Evolutionary conservation across 2,888 invertebrate species (phyloP), one percentile per base, ranked within the genome.

Genomic region (Xestia rhomboidea): DNA sequence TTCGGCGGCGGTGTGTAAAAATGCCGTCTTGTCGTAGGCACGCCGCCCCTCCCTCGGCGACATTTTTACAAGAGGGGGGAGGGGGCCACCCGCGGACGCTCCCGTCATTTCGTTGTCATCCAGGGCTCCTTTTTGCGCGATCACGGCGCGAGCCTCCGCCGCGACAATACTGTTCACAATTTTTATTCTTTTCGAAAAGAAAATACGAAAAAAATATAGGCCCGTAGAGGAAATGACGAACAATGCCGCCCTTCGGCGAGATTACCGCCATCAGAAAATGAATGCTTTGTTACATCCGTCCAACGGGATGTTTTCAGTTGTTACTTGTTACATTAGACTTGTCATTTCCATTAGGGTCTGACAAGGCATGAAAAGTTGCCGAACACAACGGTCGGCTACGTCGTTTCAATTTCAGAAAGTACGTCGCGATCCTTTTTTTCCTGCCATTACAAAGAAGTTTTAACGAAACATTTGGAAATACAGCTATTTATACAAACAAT

Each of bases 181-280:
- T 96, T 95, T 95, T 95, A 95, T 95, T 95, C 95, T 94, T 95
- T 94, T 91, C 93, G 93, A 92, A 92, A 93, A 94, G 94, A 94
- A 94, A 95, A 94, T 94, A 94, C 92, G 93, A 92, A 94, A 93
- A 93, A 92, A 91, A 91, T 85, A 91, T 87, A 86, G 81, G 79
- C 85, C 73, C 91, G 92, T 89, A 92, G 94, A 95, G 95, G 94
- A 95, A 95, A 95, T 95, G 93, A 94, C 93, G 96, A 96, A 96
- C 96, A 96, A 96, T 96, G 92, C 93, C 93, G 95, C 95, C 96
- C 96, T 95, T 94, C 95, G 96, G 95, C 95, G 95, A 95, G 95
- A 96, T 96, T 95, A 95, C 96, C 96, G 96, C 96, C 96, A 95
- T 96, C 96, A 93, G 95, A 94, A 95, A 96, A 96, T 96, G 96